These are phyloP conservation scores for Oreonectes daqikongensis DNA, from an alignment of 2,797 vertebrate species.

Conservation along the genomic window DNA sequence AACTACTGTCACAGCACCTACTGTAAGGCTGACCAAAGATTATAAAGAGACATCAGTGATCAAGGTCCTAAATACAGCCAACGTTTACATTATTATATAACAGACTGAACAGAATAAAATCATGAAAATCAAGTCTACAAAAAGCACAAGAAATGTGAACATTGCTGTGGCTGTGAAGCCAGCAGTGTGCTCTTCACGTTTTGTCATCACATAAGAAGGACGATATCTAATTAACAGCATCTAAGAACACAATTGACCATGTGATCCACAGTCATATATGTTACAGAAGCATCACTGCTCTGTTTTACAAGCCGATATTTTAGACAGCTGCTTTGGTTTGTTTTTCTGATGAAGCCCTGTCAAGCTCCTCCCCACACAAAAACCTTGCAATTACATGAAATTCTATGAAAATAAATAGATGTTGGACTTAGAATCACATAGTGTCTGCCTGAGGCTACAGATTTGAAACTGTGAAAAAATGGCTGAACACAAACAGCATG, in stretches of 20 bases:
- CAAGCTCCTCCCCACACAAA: not conserved
- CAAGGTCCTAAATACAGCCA: not conserved
- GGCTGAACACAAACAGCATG: slow-evolving; percentile 4
- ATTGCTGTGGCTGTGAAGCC: not conserved
- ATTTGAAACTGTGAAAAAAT: slow-evolving; percentile 1
- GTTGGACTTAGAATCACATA: not conserved
- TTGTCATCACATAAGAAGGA: not conserved
- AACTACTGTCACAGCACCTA: too few species aligned
- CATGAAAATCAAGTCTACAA: not conserved
- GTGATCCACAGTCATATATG: not conserved
- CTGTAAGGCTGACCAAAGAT: too few species aligned
- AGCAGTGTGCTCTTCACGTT: not conserved
- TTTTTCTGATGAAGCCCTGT: not conserved
- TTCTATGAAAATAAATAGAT: not conserved
- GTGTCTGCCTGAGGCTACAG: not conserved
- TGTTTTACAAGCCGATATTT: not conserved
- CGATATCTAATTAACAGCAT: not conserved
- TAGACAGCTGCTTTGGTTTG: not conserved
- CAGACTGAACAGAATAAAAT: slow-evolving; percentile 3
- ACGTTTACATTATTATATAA: slow-evolving; percentile 20
- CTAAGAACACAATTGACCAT: not conserved
- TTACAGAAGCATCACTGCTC: not conserved
- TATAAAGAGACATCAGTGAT: too few species aligned
- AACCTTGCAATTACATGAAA: slow-evolving; percentile 4
- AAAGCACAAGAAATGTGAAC: slow-evolving; percentile 18